phyloP scores from a whole-genome alignment of 2,797 vertebrate species.

The Gouania willdenowi region DNA sequence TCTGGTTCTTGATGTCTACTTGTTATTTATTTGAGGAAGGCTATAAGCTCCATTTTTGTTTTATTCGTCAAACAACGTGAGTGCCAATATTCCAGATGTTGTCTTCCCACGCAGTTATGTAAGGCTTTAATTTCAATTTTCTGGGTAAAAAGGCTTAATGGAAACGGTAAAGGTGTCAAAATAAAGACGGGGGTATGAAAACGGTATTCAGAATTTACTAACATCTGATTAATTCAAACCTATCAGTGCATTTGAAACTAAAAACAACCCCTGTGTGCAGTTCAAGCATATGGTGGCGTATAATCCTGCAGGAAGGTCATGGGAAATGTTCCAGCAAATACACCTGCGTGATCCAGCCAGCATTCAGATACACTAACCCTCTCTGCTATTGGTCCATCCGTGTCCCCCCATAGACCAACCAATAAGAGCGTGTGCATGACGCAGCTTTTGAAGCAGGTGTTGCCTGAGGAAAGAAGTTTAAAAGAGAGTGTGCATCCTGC shows the following conservation, averaged over 20 bases:
- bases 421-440: conserved; percentile 33
- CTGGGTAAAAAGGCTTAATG: background rate
- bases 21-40: conserved; percentile 34
- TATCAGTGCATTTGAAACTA: background rate
- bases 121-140: conserved; percentile 35
- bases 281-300: background rate
- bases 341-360: conserved; percentile 45
- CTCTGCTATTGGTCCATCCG: conserved; percentile 33
- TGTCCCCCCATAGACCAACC: conserved; percentile 11
- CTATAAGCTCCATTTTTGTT: conserved; percentile 25
- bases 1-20: conserved; percentile 32
- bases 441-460: conserved; percentile 12
- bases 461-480: conserved; percentile 54
- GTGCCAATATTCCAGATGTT: conserved; percentile 49
- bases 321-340: conserved; percentile 52
- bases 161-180: background rate
- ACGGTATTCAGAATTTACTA: background rate
- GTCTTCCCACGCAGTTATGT: conserved; percentile 45
- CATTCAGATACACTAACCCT: background rate
- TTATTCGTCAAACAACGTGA: conserved; percentile 17
- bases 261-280: background rate
- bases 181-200: background rate
- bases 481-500: conserved; percentile 47
- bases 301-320: conserved; percentile 27
- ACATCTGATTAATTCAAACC: background rate